Conservation (phyloP, 2,888 invertebrate genomes). For the Adelognathus sp. region DNA sequence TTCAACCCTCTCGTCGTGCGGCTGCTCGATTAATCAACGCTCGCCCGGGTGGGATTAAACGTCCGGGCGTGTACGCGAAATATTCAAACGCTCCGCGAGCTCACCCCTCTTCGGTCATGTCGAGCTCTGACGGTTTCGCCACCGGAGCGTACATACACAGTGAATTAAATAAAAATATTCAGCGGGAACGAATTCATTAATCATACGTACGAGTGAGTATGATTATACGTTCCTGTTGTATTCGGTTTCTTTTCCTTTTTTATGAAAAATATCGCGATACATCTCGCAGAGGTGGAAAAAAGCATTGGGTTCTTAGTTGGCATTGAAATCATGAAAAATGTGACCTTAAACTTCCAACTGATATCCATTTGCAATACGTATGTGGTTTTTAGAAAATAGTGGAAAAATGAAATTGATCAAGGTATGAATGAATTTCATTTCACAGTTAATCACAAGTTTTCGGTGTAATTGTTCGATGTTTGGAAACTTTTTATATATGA, state of each 20-base stretch:
- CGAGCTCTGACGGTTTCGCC: not conserved
- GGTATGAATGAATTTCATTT: not conserved
- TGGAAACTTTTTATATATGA: not conserved
- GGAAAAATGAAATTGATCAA: not conserved
- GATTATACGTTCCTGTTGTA: conserved; percentile 1
- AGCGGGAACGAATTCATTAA: not conserved
- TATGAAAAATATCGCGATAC: not conserved
- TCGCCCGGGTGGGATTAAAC: conserved; percentile 50
- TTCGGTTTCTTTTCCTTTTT: conserved; percentile 1
- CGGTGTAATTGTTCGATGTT: not conserved
- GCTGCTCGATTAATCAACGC: conserved; percentile 57
- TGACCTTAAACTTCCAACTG: not conserved
- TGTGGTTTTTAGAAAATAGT: not conserved
- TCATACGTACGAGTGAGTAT: not conserved
- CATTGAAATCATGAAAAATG: not conserved
- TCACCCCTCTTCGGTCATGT: not conserved
- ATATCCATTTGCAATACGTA: not conserved
- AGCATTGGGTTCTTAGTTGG: no score
- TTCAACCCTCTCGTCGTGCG: conserved; percentile 48
- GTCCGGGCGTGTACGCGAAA: conserved; percentile 51
- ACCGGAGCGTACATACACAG: conserved; percentile 6
- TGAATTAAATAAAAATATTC: conserved; percentile 32
- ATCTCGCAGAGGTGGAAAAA: not conserved
- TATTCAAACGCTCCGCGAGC: conserved; percentile 44
- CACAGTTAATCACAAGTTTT: not conserved